Conservation (phyloP, 2,888 invertebrate genomes). For the Cerastis leucographa region DNA sequence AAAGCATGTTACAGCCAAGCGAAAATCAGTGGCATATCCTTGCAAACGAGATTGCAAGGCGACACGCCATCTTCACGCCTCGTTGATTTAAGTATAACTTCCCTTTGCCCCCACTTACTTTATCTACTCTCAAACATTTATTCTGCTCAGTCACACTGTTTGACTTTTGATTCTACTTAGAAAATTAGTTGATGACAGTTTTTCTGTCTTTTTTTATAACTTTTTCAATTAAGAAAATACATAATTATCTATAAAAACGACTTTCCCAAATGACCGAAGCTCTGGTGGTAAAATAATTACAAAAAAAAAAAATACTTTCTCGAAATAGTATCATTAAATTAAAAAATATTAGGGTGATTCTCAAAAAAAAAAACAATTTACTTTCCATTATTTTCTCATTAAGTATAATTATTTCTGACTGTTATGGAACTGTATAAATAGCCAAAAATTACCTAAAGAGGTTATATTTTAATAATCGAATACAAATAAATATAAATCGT, state of each 20-base stretch:
- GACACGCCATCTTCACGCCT: slow-evolving; percentile 61
- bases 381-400: slow-evolving; percentile 36
- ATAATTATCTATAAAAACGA: neutral
- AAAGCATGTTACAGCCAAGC: slow-evolving; percentile 3
- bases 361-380: slow-evolving; percentile 24
- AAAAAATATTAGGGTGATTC: slow-evolving; percentile 13
- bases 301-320: slow-evolving; percentile 9
- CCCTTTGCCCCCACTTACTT: slow-evolving; percentile 43
- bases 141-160: slow-evolving; percentile 51
- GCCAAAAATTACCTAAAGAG: slow-evolving; percentile 3
- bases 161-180: slow-evolving; percentile 39
- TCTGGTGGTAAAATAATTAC: neutral
- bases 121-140: slow-evolving; percentile 55
- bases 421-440: slow-evolving; percentile 7
- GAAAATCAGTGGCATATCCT: slow-evolving; percentile 30
- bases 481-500: slow-evolving; percentile 32
- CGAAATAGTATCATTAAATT: slow-evolving; percentile 1
- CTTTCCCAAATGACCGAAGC: neutral
- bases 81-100: slow-evolving; percentile 59
- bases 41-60: slow-evolving; percentile 49
- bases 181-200: slow-evolving; percentile 2
- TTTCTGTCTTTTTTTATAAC: too few species aligned
- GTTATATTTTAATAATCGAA: slow-evolving; percentile 25
- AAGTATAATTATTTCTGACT: slow-evolving; percentile 11
- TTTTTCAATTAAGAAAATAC: too few species aligned